phyloP scores from a whole-genome alignment of 2,888 invertebrate species.

The Anorthoa munda region DNA sequence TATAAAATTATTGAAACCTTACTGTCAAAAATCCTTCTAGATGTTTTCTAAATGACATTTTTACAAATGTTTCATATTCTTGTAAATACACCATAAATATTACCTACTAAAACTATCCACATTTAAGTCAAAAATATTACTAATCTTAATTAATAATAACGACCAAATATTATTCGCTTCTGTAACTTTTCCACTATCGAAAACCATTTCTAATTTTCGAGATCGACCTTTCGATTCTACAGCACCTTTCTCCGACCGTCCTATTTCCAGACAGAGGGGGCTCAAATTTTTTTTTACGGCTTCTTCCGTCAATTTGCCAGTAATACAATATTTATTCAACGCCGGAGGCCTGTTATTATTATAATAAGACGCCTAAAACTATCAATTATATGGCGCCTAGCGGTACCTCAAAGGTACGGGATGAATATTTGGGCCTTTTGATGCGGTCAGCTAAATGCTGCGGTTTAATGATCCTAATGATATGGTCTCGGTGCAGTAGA shows the following conservation, averaged over 20 bases:
- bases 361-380: constrained; percentile 84
- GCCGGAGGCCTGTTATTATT: constrained; percentile 81
- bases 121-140: neutral
- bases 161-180: neutral
- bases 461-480: constrained; percentile 68
- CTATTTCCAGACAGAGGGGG: constrained; percentile 55
- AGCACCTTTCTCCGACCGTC: constrained; percentile 47
- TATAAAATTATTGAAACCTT: too few species aligned
- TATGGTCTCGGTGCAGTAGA: constrained; percentile 57
- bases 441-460: constrained; percentile 66
- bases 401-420: constrained; percentile 72
- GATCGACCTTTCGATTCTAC: constrained; percentile 32
- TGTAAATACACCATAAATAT: too few species aligned
- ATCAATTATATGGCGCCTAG: constrained; percentile 88
- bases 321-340: constrained; percentile 87
- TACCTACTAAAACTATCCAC: neutral
- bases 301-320: constrained; percentile 86
- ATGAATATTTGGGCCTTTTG: constrained; percentile 75
- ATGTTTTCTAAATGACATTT: too few species aligned
- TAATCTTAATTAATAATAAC: too few species aligned
- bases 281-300: constrained; percentile 74
- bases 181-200: neutral
- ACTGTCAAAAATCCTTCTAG: too few species aligned
- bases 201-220: constrained; percentile 19
- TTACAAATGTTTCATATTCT: too few species aligned